phyloP scores from a whole-genome alignment of 2,888 invertebrate species.

The Ecliptopera silaceata region DNA sequence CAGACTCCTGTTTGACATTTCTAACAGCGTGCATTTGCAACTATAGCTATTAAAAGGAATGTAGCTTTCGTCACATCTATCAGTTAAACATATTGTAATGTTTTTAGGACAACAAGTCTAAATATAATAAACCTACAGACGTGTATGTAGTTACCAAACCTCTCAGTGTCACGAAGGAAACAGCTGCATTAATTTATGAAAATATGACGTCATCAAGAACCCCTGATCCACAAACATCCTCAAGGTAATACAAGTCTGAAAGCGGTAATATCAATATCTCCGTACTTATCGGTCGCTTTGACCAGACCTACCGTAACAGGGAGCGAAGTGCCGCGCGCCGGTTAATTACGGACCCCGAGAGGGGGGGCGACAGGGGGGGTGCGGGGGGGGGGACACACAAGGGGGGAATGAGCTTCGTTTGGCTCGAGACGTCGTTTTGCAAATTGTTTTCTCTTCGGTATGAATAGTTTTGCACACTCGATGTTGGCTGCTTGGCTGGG shows the following conservation, averaged over 20 bases:
- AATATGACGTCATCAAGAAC: background rate
- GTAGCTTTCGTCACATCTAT: too few relatives aligned
- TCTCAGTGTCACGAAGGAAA: background rate
- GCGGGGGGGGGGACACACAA: constrained; percentile 13
- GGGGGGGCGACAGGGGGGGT: constrained; percentile 11
- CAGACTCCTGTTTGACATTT: too few relatives aligned
- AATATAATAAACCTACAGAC: too few relatives aligned
- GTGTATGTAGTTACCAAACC: too few relatives aligned
- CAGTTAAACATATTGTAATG: too few relatives aligned
- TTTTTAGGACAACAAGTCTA: too few relatives aligned
- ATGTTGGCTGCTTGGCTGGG: constrained; percentile 3
- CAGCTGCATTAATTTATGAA: background rate
- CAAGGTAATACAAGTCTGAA: constrained; percentile 13
- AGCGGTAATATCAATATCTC: constrained; percentile 30
- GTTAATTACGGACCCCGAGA: constrained; percentile 32
- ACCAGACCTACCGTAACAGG: constrained; percentile 37
- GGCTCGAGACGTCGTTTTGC: constrained; percentile 33
- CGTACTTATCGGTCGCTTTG: constrained; percentile 18
- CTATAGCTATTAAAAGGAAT: too few relatives aligned
- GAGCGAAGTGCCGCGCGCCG: constrained; percentile 33
- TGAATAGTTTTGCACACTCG: constrained; percentile 19
- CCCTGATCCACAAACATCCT: background rate
- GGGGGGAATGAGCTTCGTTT: constrained; percentile 34
- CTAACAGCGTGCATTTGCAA: too few relatives aligned
- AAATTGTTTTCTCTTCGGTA: constrained; percentile 32